Base-by-base conservation (phyloP, 2,888 invertebrate genomes). In the Nysson spinosus region DNA sequence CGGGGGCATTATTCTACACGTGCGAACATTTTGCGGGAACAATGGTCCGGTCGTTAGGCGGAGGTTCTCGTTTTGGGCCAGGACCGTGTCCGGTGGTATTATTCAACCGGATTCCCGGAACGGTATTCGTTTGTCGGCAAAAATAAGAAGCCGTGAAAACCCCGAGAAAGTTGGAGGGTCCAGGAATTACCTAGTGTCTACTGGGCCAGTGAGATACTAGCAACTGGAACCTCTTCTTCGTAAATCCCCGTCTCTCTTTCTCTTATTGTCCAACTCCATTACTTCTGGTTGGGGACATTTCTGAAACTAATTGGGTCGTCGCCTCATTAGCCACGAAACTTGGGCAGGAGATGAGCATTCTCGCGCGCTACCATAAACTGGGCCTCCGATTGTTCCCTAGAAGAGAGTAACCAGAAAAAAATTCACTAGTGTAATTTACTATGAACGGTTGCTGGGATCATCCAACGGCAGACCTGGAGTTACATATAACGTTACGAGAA, bases 1-100 rank as follows among this genome's bases (percentile, higher is more conserved):
- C 30, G 44, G 56, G 34, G 57, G 43, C 57, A 68, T 75, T 73
- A 77, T 79, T 75, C 73, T 62, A 79, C 71, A 77, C 73, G 80
- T 72, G 79, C 75, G 75, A 81, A 80, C 75, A 72, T 78, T 81
- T 77, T 55, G 67, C 72, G 62, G 61, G 65, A 70, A 81, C 81
- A 81, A 81, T 81, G 79, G 76, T 26, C 52, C 68, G 55, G 63
- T 72, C 77, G 74, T 80, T 77, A 72, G 64, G 51, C n/a, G 56
- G 62, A 57, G 54, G 42, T 63, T 75, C 66, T 68, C 61, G 61
- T 57, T 47, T 55, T 39, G 54, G 63, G 69, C 57, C 67, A 51
- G 52, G 47, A 50, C 60, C 61, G 46, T 50, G 61, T 67, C 64
- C 54, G 55, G 50, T 24, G 35, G 72, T 60, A 74, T 69, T 75